Conservation (phyloP, 2,797 vertebrate genomes). For the Danio albolineatus region DNA sequence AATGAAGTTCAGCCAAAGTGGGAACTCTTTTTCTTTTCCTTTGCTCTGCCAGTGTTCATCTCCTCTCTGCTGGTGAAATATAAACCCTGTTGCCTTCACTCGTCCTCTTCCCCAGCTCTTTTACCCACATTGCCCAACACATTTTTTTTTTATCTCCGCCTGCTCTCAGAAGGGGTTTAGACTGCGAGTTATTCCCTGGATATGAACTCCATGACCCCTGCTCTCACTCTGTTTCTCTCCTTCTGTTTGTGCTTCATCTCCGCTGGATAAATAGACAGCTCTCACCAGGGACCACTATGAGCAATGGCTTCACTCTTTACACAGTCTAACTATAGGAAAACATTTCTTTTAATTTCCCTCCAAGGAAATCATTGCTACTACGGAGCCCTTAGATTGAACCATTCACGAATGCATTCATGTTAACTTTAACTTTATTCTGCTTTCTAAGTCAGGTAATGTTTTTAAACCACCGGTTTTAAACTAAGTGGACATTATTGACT, state of each 20-base stretch:
- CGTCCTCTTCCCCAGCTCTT: neutral
- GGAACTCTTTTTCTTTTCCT: conserved; percentile 24
- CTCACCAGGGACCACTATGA: conserved; percentile 26
- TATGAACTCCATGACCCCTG: conserved; percentile 49
- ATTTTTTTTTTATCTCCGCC: neutral
- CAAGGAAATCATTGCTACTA: conserved; percentile 38
- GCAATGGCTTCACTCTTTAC: conserved; percentile 13
- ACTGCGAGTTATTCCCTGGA: conserved; percentile 32
- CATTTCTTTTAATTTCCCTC: conserved; percentile 20
- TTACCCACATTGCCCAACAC: conserved; percentile 9
- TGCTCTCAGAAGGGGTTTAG: conserved; percentile 44
- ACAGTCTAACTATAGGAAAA: conserved; percentile 30
- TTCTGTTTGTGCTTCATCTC: conserved; percentile 19
- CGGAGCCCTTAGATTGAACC: conserved; percentile 2
- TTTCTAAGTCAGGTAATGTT: neutral
- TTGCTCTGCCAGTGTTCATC: neutral
- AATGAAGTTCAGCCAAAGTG: conserved; percentile 57
- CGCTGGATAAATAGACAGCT: conserved; percentile 28
- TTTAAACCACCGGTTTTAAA: neutral
- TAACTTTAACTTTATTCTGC: neutral
- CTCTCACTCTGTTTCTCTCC: neutral
- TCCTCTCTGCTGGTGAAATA: conserved; percentile 50
- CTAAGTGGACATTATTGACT: too few relatives aligned
- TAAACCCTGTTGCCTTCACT: conserved; percentile 34
- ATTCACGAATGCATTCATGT: neutral